phyloP scores from a whole-genome alignment of 2,888 invertebrate species.

The Yponomeuta cagnagella region DNA sequence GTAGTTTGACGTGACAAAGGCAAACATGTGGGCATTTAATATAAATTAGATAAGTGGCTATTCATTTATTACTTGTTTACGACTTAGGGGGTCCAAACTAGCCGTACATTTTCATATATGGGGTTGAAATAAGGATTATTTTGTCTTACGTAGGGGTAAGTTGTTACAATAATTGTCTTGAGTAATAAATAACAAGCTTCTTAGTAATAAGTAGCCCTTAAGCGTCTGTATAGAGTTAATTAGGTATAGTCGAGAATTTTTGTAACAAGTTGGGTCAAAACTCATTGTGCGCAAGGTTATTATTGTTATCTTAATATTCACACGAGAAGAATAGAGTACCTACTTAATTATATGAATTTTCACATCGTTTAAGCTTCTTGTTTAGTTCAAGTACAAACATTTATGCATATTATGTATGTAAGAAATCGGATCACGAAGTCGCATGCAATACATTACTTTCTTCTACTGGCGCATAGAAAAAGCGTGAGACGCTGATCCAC shows the following conservation, averaged over 20 bases:
- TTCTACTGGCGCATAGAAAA: conserved; percentile 9
- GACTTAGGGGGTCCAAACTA: too few relatives aligned
- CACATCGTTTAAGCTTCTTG: conserved; percentile 7
- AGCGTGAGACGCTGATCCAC: conserved; percentile 10
- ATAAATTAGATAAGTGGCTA: too few relatives aligned
- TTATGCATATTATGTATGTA: conserved; percentile 9
- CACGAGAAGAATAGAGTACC: neutral
- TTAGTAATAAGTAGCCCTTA: too few relatives aligned
- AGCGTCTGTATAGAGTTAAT: too few relatives aligned
- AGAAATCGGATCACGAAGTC: conserved; percentile 10
- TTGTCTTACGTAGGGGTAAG: too few relatives aligned
- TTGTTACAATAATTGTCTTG: too few relatives aligned
- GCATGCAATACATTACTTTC: conserved; percentile 10
- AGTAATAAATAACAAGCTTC: too few relatives aligned
- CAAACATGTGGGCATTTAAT: neutral
- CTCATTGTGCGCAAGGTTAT: neutral
- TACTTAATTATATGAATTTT: neutral
- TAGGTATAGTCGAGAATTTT: neutral
- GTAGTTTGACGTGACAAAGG: neutral
- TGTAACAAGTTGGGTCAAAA: neutral
- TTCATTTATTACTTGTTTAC: too few relatives aligned
- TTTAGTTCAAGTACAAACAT: neutral
- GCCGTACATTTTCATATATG: too few relatives aligned
- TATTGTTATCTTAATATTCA: neutral
- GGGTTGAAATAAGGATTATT: too few relatives aligned